Evolutionary conservation across 2,888 invertebrate genomes (phyloP).

Genomic region (Aricia artaxerxes): DNA sequence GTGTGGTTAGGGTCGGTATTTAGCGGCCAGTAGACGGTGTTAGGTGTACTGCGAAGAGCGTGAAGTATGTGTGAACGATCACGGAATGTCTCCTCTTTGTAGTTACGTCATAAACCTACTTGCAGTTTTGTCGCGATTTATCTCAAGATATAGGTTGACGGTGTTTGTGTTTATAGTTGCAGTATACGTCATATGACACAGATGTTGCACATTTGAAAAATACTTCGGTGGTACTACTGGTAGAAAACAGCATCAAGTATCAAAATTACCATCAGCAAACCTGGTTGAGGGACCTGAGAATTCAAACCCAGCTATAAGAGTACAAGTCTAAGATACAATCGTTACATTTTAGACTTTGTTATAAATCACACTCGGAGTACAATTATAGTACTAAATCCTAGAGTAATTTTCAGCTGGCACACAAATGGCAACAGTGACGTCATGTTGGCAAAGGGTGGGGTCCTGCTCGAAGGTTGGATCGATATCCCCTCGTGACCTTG

Average conservation of each 20-base stretch:
- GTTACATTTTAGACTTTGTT: neutral
- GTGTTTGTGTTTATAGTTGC: neutral
- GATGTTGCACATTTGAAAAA: neutral
- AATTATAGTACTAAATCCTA: neutral
- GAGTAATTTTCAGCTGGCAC: neutral
- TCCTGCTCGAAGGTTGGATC: slow-evolving; percentile 48
- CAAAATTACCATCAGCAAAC: too few relatives aligned
- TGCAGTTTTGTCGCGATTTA: neutral
- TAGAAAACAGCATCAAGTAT: too few relatives aligned
- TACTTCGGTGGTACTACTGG: too few relatives aligned
- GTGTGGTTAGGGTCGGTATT: slow-evolving; percentile 21
- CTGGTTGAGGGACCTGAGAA: too few relatives aligned
- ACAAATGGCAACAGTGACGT: slow-evolving; percentile 33
- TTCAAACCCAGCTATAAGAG: too few relatives aligned
- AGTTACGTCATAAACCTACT: slow-evolving; percentile 10
- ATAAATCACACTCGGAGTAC: neutral
- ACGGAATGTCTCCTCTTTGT: neutral
- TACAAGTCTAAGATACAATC: too few relatives aligned
- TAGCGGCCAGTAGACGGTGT: neutral
- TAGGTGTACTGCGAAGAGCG: slow-evolving; percentile 9
- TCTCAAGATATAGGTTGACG: neutral
- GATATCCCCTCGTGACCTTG: slow-evolving; percentile 44
- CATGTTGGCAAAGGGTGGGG: slow-evolving; percentile 41
- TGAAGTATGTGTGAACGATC: slow-evolving; percentile 3
- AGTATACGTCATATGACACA: neutral